phyloP scores from a whole-genome alignment of 1,140 invertebrate genomes.

The Hylyphantes graminicola region DNA sequence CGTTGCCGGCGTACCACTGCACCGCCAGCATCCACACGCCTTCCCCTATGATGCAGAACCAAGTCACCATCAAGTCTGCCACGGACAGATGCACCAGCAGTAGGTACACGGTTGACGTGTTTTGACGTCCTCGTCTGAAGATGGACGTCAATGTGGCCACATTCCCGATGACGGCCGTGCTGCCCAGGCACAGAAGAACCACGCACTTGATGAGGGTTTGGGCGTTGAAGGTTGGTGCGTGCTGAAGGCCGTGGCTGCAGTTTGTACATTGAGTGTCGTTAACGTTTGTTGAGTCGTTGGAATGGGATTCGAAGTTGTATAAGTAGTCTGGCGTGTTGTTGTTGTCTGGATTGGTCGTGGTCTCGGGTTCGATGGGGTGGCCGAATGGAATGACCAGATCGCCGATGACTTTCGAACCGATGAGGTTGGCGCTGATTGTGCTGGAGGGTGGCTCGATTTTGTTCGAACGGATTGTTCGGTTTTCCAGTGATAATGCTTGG shows the following conservation, averaged over 20 bases:
- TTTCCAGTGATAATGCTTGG: too few species aligned
- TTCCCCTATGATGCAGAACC: slow-evolving; percentile 83
- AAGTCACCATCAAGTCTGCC: slow-evolving; percentile 81
- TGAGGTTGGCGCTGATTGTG: too few species aligned
- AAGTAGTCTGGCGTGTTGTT: too few species aligned
- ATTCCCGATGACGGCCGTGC: slow-evolving; percentile 81
- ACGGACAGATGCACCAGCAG: slow-evolving; percentile 74
- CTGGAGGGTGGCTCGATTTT: too few species aligned
- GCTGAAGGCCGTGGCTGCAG: not conserved
- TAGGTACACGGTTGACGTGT: slow-evolving; percentile 76
- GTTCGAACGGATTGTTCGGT: too few species aligned
- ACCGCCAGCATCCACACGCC: slow-evolving; percentile 82
- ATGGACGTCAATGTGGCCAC: slow-evolving; percentile 81
- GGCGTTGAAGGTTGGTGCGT: slow-evolving; percentile 63
- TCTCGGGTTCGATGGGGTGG: too few species aligned
- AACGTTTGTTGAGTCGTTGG: too few species aligned
- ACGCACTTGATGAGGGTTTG: slow-evolving; percentile 74
- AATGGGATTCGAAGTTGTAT: too few species aligned
- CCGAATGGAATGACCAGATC: too few species aligned
- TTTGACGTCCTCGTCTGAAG: slow-evolving; percentile 69
- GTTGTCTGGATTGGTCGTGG: too few species aligned
- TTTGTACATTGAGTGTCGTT: too few species aligned
- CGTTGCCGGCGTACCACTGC: slow-evolving; percentile 81
- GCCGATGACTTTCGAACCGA: too few species aligned
- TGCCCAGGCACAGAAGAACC: slow-evolving; percentile 76